Evolutionary conservation across 64 coral and sea anemone genomes (phyloP).

Genomic region (Stylophora pistillata): DNA sequence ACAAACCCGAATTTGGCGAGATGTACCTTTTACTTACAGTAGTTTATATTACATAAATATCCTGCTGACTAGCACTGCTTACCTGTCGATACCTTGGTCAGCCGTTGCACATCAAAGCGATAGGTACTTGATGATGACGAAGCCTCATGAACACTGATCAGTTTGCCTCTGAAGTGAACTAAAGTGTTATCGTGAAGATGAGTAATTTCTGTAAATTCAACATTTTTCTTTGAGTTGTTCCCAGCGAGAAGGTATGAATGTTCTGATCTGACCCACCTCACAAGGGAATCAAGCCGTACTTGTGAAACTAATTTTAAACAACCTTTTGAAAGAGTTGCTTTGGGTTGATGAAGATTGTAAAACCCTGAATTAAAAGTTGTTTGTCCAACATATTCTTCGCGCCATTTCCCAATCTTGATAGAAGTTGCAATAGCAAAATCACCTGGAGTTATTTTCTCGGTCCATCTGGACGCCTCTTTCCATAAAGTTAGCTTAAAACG

Average conservation of each 20-base stretch:
- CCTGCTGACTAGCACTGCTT: neutral
- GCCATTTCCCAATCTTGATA: conserved; percentile 81
- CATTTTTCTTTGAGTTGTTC: neutral
- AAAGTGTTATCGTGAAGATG: conserved; percentile 53
- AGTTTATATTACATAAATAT: too few relatives aligned
- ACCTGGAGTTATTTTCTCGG: conserved; percentile 56
- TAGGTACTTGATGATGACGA: conserved; percentile 24
- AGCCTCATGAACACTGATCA: conserved; percentile 34
- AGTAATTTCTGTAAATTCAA: conserved; percentile 40
- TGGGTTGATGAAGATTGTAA: conserved; percentile 85
- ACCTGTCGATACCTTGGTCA: conserved; percentile 65
- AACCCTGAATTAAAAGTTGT: conserved; percentile 60
- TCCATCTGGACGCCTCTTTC: conserved; percentile 78
- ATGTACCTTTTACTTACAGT: too few relatives aligned
- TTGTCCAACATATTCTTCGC: conserved; percentile 82
- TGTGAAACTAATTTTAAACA: conserved; percentile 73
- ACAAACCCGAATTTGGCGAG: too few relatives aligned
- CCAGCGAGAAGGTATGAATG: conserved; percentile 61
- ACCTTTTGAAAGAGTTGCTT: conserved; percentile 46
- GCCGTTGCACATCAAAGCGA: conserved; percentile 35
- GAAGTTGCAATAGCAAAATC: conserved; percentile 73
- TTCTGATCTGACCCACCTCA: conserved; percentile 32
- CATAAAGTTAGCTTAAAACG: conserved; percentile 88
- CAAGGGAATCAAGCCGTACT: conserved; percentile 49
- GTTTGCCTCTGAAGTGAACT: conserved; percentile 66